Base-by-base conservation (phyloP, 2,888 invertebrate genomes). In the Drosophila anomelani region DNA sequence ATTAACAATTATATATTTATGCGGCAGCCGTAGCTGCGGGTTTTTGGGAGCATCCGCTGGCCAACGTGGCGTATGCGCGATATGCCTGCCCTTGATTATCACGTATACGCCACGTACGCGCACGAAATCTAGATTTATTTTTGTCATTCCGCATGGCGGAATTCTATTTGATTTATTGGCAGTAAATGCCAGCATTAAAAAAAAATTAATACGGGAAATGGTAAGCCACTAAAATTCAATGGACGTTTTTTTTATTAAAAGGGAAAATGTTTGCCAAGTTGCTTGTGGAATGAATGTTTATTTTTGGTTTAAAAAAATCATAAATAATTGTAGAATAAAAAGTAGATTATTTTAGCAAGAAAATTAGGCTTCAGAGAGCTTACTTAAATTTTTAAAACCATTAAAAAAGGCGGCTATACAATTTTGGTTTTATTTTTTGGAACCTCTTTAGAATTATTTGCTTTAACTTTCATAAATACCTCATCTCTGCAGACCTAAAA, bases 1-100 rank as follows among this genome's bases (percentile, higher is more conserved):
- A 80, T 77, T 77, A 71, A 81, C 67, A 69, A 74, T 54, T 62
- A 57, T 54, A 44, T 69, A 69, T 69, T 67, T 53, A 66, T 73
- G 54, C 32, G 39, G 6, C 36, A 20, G 54, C 29, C 17, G 9
- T 17, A n/a, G 26, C 29, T n/a, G 47, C 12, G 17, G 29, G n/a
- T 47, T 47, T 47, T 47, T 26, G 44, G 47, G 17, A 34, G 23
- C 59, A 23, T 47, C 60, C 46, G 41, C 23, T 26, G 72, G 67
- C 73, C 53, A 60, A 44, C 34, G 8, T 47, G 53, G 67, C 66
- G 73, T 60, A 66, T 57, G 46, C 56, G 66, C 38, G 43, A 47
- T 47, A 29, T 47, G n/a, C 3, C 55, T 58, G 29, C 34, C 38
- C 59, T 72, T 59, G 54, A 72, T 59, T 66, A 72, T 61, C 61